These are phyloP conservation scores for Romanogobio albipinnatus DNA, from an alignment of 2,113 vertebrate genomes.

Conservation along the genomic window DNA sequence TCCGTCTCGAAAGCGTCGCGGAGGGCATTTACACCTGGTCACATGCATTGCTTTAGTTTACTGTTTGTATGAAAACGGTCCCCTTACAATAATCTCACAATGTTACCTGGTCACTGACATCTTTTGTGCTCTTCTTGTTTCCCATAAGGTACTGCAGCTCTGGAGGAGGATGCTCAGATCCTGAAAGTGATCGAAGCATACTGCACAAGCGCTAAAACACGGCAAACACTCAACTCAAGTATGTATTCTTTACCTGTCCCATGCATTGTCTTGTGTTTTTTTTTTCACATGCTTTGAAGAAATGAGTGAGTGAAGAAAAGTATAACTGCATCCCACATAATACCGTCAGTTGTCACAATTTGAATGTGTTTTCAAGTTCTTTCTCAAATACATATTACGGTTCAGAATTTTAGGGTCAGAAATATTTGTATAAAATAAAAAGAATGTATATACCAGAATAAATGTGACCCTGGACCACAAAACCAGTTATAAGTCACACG, in stretches of 20 bases:
- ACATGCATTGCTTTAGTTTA: not conserved
- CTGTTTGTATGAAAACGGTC: not conserved
- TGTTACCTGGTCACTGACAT: not conserved
- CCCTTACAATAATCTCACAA: not conserved
- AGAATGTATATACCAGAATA: too few relatives aligned
- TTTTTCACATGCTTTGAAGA: not conserved
- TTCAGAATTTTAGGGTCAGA: not conserved
- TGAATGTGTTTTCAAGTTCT: not conserved
- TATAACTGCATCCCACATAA: not conserved
- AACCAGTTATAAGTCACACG: too few relatives aligned
- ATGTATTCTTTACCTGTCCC: constrained; percentile 64
- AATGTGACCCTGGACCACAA: too few relatives aligned
- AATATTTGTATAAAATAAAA: too few relatives aligned
- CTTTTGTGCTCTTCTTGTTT: not conserved
- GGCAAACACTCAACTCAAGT: constrained; percentile 98
- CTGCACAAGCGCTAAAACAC: constrained; percentile 96
- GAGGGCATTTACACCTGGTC: too few relatives aligned
- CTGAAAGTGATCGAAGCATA: constrained; percentile 99
- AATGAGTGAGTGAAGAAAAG: too few relatives aligned
- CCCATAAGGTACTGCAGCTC: constrained; percentile 88
- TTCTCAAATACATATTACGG: not conserved
- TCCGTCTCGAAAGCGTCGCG: too few relatives aligned
- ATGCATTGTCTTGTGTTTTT: not conserved
- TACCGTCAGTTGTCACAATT: not conserved
- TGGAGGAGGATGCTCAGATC: constrained; percentile 98